These are phyloP conservation scores for Papilio elwesi DNA, from an alignment of 2,888 invertebrate species.

Conservation along the genomic window DNA sequence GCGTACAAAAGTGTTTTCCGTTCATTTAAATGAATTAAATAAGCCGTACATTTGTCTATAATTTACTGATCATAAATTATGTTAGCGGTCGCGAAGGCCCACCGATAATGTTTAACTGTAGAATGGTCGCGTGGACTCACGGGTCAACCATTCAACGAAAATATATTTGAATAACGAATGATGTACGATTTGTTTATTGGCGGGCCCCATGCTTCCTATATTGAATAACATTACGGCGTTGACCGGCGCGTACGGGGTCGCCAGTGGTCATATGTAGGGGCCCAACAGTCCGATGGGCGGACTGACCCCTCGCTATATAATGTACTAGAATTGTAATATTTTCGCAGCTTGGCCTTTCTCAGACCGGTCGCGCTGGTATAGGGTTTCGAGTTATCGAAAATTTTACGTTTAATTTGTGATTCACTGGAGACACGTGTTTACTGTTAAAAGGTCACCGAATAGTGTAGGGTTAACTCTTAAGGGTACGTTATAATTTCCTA, in stretches of 20 bases:
- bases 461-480: constrained; percentile 56
- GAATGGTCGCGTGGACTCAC: constrained; percentile 80
- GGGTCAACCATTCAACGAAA: constrained; percentile 80
- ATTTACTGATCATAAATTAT: constrained; percentile 77
- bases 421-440: constrained; percentile 71
- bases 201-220: constrained; percentile 76
- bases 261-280: constrained; percentile 71
- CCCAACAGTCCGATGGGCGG: constrained; percentile 53
- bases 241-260: constrained; percentile 73
- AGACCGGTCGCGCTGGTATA: constrained; percentile 62
- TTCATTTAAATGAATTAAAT: constrained; percentile 1
- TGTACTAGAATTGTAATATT: constrained; percentile 76
- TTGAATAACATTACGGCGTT: constrained; percentile 75
- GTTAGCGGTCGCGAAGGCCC: constrained; percentile 69
- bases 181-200: constrained; percentile 85
- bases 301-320: constrained; percentile 77
- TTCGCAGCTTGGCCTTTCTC: constrained; percentile 72
- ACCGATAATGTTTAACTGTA: constrained; percentile 81
- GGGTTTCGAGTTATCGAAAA: constrained; percentile 68
- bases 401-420: constrained; percentile 82
- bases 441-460: constrained; percentile 68
- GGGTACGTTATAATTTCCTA: constrained; percentile 11
- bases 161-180: constrained; percentile 82
- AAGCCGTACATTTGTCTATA: constrained; percentile 52
- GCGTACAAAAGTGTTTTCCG: background rate